Evolutionary conservation across 2,113 vertebrate species (phyloP).

Genomic region (Illadopsis cleaveri): DNA sequence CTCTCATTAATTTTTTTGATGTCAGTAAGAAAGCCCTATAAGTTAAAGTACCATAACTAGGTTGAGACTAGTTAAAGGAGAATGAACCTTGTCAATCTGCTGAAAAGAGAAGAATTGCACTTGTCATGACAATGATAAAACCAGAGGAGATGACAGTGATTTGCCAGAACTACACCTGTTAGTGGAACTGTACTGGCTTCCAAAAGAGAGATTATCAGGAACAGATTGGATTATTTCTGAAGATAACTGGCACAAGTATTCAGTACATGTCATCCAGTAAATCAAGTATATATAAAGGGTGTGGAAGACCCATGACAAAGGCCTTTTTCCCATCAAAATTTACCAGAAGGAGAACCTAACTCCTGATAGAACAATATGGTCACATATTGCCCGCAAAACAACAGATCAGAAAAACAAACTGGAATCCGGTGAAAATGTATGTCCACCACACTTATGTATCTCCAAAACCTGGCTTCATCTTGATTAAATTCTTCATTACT

Average conservation of each 20-base stretch:
- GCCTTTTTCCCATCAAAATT: not conserved
- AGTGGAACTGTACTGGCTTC: not conserved
- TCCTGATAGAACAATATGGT: not conserved
- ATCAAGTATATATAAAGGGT: not conserved
- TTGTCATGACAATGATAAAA: not conserved
- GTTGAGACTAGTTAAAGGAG: not conserved
- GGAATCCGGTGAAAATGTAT: not conserved
- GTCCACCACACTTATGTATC: rapidly evolving
- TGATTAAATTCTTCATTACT: not conserved
- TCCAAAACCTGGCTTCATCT: not conserved
- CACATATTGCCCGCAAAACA: not conserved
- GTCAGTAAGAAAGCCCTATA: not conserved
- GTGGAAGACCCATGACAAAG: not conserved
- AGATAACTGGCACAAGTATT: not conserved
- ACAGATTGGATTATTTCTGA: not conserved
- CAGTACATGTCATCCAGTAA: not conserved
- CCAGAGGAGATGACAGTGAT: not conserved
- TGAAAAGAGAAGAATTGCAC: not conserved
- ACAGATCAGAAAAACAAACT: not conserved
- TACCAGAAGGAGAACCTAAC: not conserved
- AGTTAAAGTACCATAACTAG: not conserved
- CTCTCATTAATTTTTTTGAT: not conserved
- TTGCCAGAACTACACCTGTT: rapidly evolving
- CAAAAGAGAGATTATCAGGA: not conserved
- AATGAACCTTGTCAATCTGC: not conserved